Evolutionary conservation across 2,113 vertebrate genomes (phyloP).

Genomic region (Oxyura jamaicensis): DNA sequence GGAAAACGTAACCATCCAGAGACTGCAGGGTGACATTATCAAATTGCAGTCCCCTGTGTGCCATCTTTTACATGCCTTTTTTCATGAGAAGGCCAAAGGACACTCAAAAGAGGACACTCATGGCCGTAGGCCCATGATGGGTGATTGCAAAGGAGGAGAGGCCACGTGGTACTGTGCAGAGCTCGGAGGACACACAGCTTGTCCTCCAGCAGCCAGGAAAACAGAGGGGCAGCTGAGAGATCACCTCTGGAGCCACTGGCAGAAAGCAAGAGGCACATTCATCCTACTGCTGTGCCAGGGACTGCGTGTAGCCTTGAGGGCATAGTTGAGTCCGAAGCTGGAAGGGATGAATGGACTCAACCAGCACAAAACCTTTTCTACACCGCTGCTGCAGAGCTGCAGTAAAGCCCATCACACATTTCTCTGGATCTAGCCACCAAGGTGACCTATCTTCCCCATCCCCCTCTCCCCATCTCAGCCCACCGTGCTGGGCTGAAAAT

Average conservation of each 20-base stretch:
- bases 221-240: background rate
- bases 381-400: background rate
- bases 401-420: no score
- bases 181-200: background rate
- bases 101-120: background rate
- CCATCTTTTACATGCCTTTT: background rate
- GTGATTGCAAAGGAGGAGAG: background rate
- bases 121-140: background rate
- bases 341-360: background rate
- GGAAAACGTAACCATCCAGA: rapidly evolving
- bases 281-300: slow-evolving; percentile 48
- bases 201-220: background rate
- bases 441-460: background rate
- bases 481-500: background rate
- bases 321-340: background rate
- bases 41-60: background rate
- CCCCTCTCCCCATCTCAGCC: background rate
- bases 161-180: background rate
- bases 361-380: background rate
- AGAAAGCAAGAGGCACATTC: slow-evolving; percentile 11
- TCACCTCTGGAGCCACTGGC: background rate
- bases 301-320: slow-evolving; percentile 54
- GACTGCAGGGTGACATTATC: background rate
- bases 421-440: background rate
- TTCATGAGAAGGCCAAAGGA: background rate